phyloP scores from a whole-genome alignment of 2,797 vertebrate genomes.

The Oreochromis grahami region DNA sequence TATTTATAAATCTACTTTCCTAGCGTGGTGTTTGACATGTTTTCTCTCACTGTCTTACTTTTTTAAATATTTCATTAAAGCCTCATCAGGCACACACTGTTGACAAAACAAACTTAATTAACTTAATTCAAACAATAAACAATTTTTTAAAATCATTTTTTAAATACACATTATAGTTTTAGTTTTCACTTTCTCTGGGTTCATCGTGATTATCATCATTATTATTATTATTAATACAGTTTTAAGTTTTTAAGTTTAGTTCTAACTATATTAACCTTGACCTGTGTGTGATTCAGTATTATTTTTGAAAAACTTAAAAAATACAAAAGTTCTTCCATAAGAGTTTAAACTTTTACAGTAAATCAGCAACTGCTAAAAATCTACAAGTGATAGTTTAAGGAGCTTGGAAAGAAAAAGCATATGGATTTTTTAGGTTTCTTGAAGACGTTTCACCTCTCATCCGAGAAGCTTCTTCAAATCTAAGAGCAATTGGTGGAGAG shows the following conservation, averaged over 20 bases:
- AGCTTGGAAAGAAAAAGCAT: not conserved
- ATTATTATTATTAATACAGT: rapidly evolving
- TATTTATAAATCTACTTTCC: not conserved
- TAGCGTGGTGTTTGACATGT: rapidly evolving
- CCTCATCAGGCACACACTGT: not conserved
- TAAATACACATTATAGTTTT: not conserved
- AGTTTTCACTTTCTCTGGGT: not conserved
- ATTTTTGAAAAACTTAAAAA: not conserved
- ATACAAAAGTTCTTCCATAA: not conserved
- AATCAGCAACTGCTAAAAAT: not conserved
- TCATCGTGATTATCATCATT: not conserved
- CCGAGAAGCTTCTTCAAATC: not conserved
- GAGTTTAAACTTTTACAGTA: not conserved
- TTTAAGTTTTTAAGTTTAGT: not conserved
- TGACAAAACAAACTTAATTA: not conserved
- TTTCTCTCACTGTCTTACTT: rapidly evolving
- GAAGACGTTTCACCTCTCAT: not conserved
- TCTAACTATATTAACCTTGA: not conserved
- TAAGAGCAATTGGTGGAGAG: not conserved
- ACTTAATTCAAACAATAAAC: not conserved
- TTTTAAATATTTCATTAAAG: not conserved
- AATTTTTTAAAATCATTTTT: not conserved
- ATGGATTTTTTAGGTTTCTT: not conserved
- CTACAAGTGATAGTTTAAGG: not conserved
- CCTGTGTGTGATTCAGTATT: not conserved